A percentile compares a stretch with the other conserved stretches of the same genome.
Evolutionary conservation across 1,140 invertebrate species (phyloP).

Genomic region (Micrasema minimum): DNA sequence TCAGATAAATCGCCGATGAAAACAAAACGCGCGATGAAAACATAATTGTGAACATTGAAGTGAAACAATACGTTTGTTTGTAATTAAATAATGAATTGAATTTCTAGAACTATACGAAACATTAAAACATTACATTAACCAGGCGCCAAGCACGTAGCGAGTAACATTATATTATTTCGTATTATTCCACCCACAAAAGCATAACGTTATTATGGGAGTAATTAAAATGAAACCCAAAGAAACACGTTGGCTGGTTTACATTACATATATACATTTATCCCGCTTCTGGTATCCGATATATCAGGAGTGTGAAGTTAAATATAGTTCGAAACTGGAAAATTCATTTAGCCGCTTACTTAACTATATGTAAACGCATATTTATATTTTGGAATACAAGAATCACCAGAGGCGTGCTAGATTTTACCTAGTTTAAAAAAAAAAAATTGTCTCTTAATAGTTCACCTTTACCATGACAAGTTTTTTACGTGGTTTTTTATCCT

Average conservation of each 20-base stretch:
- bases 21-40: no score
- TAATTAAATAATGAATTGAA: no score
- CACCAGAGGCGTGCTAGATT: no score
- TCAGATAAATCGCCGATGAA: no score
- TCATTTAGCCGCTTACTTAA: conserved; percentile 19
- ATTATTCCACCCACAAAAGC: conserved; percentile 10
- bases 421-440: no score
- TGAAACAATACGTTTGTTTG: no score
- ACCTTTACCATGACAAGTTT: no score
- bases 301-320: conserved; percentile 9
- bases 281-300: conserved; percentile 25
- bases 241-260: conserved; percentile 21
- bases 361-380: no score
- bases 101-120: neutral
- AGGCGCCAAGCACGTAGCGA: neutral
- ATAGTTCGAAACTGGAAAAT: neutral
- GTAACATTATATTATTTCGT: conserved; percentile 22
- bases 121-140: neutral
- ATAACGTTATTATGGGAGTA: conserved; percentile 24
- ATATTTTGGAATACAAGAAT: no score
- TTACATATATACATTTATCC: conserved; percentile 6
- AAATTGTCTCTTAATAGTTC: no score
- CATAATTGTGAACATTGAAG: no score
- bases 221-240: conserved; percentile 36
- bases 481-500: no score